Evolutionary conservation across 2,113 vertebrate species (phyloP), one percentile per base, ranked within the genome.

Genomic region (Catharus minimus): DNA sequence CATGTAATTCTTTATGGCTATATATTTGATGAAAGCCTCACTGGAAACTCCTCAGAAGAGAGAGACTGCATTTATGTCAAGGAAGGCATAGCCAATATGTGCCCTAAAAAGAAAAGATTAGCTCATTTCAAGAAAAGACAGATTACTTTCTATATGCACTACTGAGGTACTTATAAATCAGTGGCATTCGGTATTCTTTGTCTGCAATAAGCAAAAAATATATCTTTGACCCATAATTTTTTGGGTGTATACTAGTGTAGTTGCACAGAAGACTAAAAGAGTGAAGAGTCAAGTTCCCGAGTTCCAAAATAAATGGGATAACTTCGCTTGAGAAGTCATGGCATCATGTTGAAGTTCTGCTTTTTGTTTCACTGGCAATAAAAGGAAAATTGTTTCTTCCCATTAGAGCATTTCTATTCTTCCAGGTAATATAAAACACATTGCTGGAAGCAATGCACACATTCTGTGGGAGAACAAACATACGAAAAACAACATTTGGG

Each of bases 401-500:
- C 91, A 93, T 96, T 94, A 97, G 93, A 92, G 85, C 68, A 92
- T 96, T 96, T 95, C 82, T 97, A 2, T 80, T 97, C 91, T 97
- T 97, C 74, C 93, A 95, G 89, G 88, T 97, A 97, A 98, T 97
- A 84, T 77, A 94, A 98, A 98, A 97, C 97, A 98, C 77, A 97
- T 97, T 98, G 95, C 97, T 97, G 95, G 94, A 97, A 97, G 91
- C 93, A 95, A 83, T 78, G 83, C 71, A 81, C 56, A 80, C 73
- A 50, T 96, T 96, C 89, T 96, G 50, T 96, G 94, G 89, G 94
- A 94, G 94, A 97, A 96, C 86, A 93, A 82, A 95, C 82, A 83
- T 86, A 94, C 15, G 55, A 93, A 96, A 94, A 94, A 30, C 91
- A 96, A 93, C 95, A 58, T 94, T 97, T 96, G 95, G 95, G 95